Evolutionary conservation across 2,888 invertebrate species (phyloP).

Genomic region (Perithous albicinctus): DNA sequence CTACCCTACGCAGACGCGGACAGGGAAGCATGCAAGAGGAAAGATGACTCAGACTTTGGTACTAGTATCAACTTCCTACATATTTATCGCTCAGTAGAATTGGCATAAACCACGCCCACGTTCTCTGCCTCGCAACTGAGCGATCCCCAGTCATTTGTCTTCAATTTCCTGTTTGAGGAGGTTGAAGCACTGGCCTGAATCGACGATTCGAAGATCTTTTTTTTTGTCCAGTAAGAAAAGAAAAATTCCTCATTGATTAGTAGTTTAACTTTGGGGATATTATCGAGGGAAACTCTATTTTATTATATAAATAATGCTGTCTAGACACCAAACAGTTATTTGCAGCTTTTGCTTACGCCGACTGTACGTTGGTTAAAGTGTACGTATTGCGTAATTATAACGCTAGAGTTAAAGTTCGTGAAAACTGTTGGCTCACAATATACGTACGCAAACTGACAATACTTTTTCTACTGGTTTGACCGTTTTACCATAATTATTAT

Average conservation of each 20-base stretch:
- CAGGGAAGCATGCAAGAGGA: constrained; percentile 14
- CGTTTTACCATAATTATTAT: neutral
- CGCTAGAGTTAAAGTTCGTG: neutral
- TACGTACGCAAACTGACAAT: neutral
- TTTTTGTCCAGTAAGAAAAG: neutral
- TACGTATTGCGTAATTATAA: neutral
- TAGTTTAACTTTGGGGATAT: neutral
- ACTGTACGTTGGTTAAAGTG: neutral
- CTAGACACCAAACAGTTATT: neutral
- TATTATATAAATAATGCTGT: neutral
- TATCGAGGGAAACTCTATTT: neutral
- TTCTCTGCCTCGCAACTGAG: constrained; percentile 8
- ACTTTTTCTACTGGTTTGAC: neutral
- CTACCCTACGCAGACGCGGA: constrained; percentile 19
- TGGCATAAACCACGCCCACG: constrained; percentile 42
- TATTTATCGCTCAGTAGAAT: constrained; percentile 33
- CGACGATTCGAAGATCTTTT: neutral
- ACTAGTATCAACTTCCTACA: constrained; percentile 18
- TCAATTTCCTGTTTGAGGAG: constrained; percentile 1
- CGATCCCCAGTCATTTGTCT: constrained; percentile 23
- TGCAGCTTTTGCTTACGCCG: neutral
- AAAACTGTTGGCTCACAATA: neutral
- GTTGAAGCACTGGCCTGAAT: neutral
- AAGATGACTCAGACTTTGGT: constrained; percentile 33
- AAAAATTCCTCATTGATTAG: neutral